These are phyloP conservation scores for Labeo rohita DNA, from an alignment of 2,113 vertebrate species.

Conservation along the genomic window DNA sequence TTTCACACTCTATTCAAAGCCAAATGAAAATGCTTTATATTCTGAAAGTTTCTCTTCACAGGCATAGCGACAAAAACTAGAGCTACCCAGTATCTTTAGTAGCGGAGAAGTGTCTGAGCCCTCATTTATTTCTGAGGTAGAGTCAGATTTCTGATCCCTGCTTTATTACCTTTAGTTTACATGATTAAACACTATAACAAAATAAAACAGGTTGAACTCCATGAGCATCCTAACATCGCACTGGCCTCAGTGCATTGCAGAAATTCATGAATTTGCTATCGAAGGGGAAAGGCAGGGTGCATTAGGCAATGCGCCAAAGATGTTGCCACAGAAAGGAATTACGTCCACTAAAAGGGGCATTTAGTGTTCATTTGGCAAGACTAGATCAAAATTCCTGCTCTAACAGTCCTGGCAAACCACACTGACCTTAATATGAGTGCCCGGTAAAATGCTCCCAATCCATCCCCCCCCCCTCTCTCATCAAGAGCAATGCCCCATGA, in stretches of 20 bases:
- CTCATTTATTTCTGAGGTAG: background rate
- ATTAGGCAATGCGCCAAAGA: constrained; percentile 34
- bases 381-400: constrained; percentile 22
- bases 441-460: constrained; percentile 28
- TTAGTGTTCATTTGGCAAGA: constrained; percentile 35
- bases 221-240: constrained; percentile 3
- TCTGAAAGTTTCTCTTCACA: constrained; percentile 18
- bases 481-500: constrained; percentile 34
- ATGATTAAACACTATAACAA: background rate
- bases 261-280: background rate
- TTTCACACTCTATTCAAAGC: constrained; percentile 34
- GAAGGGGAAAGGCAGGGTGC: background rate
- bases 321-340: constrained; percentile 20
- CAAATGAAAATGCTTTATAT: constrained; percentile 26
- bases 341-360: constrained; percentile 19
- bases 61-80: constrained; percentile 1
- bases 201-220: background rate
- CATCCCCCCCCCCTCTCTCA: constrained; percentile 10
- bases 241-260: background rate
- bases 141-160: background rate
- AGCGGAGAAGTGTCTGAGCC: background rate
- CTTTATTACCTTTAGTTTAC: background rate
- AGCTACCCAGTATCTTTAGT: background rate
- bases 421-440: constrained; percentile 22
- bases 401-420: constrained; percentile 19